Evolutionary conservation across 2,797 vertebrate species (phyloP), one percentile per base, ranked within the genome.

Genomic region (Naso thynnoides): DNA sequence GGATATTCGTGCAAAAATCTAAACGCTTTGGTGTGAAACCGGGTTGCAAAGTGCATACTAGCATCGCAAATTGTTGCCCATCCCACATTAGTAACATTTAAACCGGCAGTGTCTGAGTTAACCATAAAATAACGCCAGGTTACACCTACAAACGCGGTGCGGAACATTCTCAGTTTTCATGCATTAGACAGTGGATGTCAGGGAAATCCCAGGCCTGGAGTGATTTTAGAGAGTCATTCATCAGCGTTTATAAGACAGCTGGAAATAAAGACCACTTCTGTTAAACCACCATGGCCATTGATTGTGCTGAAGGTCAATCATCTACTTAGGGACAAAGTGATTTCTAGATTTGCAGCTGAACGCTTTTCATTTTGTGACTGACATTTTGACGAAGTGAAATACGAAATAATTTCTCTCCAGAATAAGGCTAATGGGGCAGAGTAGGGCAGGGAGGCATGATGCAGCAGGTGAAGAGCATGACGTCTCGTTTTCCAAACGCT

Each of bases 291-390:
- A 72, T 66, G 64, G 81, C 77, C 87, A 91, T 88, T 92, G 89
- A 92, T 92, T 92, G 87, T 85, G 74, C 81, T 91, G 89, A 90
- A 93, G 91, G 91, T 93, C 89, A 92, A 91, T 89, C 84, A 88
- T 88, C 89, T 91, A 89, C 83, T 90, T 90, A 85, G 79, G 85
- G 79, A 87, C 85, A 82, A 83, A 87, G 78, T 89, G 87, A 85
- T 90, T 90, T 89, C 73, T 86, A 76, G 76, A 88, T 89, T 75
- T 78, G 76, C 77, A 71, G 79, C 76, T 70, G 74, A 80, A 78
- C 53, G 49, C 70, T 65, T 81, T 65, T 84, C 71, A 76, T 78
- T 89, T 79, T 54, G 60, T 83, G 84, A 90, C 76, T 89, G 86
- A 86, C 84, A 85, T 88, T 74, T 84, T 49, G 49, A 76, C 68